These are phyloP conservation scores for Clunio marinus DNA, from an alignment of 2,888 invertebrate genomes.

Conservation along the genomic window DNA sequence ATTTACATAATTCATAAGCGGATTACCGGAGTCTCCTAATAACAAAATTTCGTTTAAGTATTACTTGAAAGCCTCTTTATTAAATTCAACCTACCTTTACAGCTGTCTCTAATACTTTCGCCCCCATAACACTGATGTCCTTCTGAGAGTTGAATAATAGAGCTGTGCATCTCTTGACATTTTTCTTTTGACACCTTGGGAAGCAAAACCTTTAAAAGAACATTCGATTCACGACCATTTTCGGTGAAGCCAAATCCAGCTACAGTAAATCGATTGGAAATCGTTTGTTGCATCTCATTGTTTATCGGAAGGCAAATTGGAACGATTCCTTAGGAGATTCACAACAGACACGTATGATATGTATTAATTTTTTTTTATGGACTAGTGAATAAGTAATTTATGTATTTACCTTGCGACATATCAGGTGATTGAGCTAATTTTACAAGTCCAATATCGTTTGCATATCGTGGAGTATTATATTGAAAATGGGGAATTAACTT, in stretches of 20 bases:
- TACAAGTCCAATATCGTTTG: constrained; percentile 55
- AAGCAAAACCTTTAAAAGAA: constrained; percentile 47
- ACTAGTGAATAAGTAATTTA: no score
- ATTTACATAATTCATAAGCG: constrained; percentile 8
- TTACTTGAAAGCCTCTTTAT: background rate
- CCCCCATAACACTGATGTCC: constrained; percentile 34
- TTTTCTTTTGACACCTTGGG: constrained; percentile 45
- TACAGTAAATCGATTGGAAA: constrained; percentile 18
- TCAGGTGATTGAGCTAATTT: constrained; percentile 48
- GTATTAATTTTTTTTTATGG: no score
- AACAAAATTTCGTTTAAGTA: constrained; percentile 10
- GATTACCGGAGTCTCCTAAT: constrained; percentile 23
- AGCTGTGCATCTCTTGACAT: constrained; percentile 47
- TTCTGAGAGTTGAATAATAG: constrained; percentile 41
- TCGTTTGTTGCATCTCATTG: background rate
- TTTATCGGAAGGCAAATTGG: constrained; percentile 36
- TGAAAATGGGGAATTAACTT: constrained; percentile 50
- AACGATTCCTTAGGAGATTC: constrained; percentile 11
- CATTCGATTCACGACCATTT: constrained; percentile 24
- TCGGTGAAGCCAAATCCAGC: constrained; percentile 35
- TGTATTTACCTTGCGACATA: constrained; percentile 44
- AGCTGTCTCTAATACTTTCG: constrained; percentile 24
- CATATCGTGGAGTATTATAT: constrained; percentile 47
- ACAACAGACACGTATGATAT: no score
- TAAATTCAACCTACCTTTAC: constrained; percentile 23